These are phyloP conservation scores for Argynnis bischoffii DNA, from an alignment of 2,888 invertebrate species.

Conservation along the genomic window DNA sequence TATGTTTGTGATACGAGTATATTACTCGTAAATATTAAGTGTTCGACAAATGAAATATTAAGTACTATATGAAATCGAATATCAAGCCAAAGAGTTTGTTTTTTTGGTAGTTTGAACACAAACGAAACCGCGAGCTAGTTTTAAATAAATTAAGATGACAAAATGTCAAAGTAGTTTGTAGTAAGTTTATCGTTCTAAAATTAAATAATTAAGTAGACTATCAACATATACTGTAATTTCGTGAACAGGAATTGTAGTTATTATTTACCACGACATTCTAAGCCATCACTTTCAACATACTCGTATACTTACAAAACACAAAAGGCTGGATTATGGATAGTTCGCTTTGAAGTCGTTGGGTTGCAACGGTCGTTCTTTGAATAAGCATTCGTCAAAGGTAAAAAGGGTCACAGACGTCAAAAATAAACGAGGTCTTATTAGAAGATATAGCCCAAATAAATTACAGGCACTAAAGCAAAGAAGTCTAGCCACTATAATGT, in stretches of 20 bases:
- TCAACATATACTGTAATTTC: neutral
- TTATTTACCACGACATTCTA: slow-evolving; percentile 4
- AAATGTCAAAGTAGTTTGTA: too few species aligned
- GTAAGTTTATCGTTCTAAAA: too few species aligned
- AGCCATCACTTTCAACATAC: slow-evolving; percentile 16
- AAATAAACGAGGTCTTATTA: slow-evolving; percentile 70
- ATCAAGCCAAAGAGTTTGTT: too few species aligned
- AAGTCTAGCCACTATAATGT: slow-evolving; percentile 2
- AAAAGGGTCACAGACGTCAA: slow-evolving; percentile 70
- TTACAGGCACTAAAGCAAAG: slow-evolving; percentile 27
- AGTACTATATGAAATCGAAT: too few species aligned
- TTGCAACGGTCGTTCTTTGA: slow-evolving; percentile 59
- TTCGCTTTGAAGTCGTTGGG: slow-evolving; percentile 65
- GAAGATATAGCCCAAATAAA: slow-evolving; percentile 52
- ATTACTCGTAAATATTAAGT: too few species aligned
- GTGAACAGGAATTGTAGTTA: neutral
- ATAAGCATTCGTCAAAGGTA: slow-evolving; percentile 66
- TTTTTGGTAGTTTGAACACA: too few species aligned
- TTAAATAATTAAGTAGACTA: too few species aligned
- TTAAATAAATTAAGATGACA: too few species aligned
- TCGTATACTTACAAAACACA: slow-evolving; percentile 14
- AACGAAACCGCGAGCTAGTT: too few species aligned
- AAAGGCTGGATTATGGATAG: slow-evolving; percentile 57
- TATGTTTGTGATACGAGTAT: too few species aligned
- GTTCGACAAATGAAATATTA: too few species aligned